Base-by-base conservation (phyloP, 2,888 invertebrate genomes). In the Drosophila villosipedis region DNA sequence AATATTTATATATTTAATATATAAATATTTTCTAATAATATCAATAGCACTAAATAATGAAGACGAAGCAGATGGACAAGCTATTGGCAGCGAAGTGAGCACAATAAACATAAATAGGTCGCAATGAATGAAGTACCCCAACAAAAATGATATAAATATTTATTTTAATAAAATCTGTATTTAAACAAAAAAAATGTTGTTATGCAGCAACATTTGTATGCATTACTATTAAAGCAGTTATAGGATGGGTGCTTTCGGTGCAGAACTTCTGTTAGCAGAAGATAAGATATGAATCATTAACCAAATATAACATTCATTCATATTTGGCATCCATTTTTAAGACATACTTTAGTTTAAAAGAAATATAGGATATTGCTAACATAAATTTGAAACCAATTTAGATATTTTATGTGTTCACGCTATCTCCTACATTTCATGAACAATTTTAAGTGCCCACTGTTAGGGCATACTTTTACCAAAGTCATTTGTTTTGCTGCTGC, bases 401-500 rank as follows among this genome's bases (percentile, higher is more conserved):
- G 16, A 31, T 16, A 22, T 41, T 30, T 58, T 58, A 31, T 31
- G 30, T 6, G 6, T 31, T 22, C 22, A n/a, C 22, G 31, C 47
- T 31, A 43, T 58, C 31, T 19, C 6, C 47, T 7, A 5, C 22
- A 59, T 33, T 59, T 31, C 7, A 14, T 41, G 41, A 19, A 41
- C 16, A 31, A 35, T 30, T 53, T 22, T 30, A 19, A 43, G 52
- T 65, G 30, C 71, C 30, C 25, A 16, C 19, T 5, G 60, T 41
- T 52, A 71, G 68, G 35, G 68, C 59, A 60, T 58, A 41, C 22
- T 35, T n/a, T 22, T 25, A 30, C 75, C 65, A 71, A 65, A 73
- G 80, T 83, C 90, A 84, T 84, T 84, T 89, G 83, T 84, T 84
- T 84, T 63, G 79, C 68, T 72, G 54, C 54, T 52, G 67, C 57